Conservation (phyloP, 2,888 invertebrate species). For the Brachylomia viminalis region DNA sequence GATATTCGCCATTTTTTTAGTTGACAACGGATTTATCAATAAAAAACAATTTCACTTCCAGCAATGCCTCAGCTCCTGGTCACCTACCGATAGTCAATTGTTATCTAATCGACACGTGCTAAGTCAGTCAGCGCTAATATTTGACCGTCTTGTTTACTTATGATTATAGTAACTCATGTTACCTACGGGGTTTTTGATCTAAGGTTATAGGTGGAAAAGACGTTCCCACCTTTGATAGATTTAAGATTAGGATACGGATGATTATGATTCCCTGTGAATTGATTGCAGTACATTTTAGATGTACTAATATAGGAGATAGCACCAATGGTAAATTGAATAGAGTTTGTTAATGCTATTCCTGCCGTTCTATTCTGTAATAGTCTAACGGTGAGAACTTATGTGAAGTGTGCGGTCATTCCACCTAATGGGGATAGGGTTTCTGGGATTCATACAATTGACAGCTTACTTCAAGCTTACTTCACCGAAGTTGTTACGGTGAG, state of each 20-base stretch:
- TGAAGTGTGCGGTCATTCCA: too few relatives aligned
- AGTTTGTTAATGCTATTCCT: too few relatives aligned
- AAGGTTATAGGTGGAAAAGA: background rate
- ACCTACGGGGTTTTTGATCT: background rate
- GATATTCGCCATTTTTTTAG: background rate
- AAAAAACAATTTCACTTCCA: slow-evolving; percentile 2
- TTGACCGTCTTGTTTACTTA: slow-evolving; percentile 24
- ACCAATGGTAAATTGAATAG: too few relatives aligned
- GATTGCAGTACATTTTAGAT: too few relatives aligned
- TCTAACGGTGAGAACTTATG: too few relatives aligned
- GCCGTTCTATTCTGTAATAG: too few relatives aligned
- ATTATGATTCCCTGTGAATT: too few relatives aligned
- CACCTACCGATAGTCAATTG: background rate
- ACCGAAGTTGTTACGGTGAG: too few relatives aligned
- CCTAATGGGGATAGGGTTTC: too few relatives aligned
- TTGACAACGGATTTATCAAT: background rate
- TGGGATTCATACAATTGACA: too few relatives aligned
- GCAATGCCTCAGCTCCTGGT: background rate
- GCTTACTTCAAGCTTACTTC: too few relatives aligned
- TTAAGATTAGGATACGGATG: background rate
- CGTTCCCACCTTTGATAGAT: background rate
- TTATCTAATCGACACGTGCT: slow-evolving; percentile 51
- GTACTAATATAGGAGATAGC: too few relatives aligned
- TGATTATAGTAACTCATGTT: slow-evolving; percentile 14
- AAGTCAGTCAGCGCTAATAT: slow-evolving; percentile 48